Evolutionary conservation across 2,888 invertebrate species (phyloP).

Genomic region (Xestoiulus laeticollis): DNA sequence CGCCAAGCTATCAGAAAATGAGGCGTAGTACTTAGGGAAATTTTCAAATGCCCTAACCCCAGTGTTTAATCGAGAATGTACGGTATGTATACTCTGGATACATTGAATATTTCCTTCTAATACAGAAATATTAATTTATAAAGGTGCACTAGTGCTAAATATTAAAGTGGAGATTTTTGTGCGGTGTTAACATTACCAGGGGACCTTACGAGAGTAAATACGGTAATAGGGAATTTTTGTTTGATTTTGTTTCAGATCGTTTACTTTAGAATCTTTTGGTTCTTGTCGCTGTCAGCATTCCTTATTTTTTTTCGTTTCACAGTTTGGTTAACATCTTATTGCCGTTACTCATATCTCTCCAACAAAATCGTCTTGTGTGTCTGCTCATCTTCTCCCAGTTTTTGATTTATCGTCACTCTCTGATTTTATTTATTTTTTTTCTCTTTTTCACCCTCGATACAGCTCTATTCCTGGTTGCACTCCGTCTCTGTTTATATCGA

Average conservation of each 20-base stretch:
- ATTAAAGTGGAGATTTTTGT: too few relatives aligned
- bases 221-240: too few relatives aligned
- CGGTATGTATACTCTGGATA: too few relatives aligned
- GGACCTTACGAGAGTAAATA: too few relatives aligned
- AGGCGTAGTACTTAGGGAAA: too few relatives aligned
- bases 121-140: too few relatives aligned
- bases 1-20: too few relatives aligned
- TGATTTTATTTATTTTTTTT: constrained; percentile 40
- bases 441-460: constrained; percentile 32
- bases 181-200: too few relatives aligned
- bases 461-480: constrained; percentile 51
- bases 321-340: constrained; percentile 2
- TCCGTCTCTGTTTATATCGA: constrained; percentile 36
- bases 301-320: not conserved
- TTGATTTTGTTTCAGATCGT: constrained; percentile 13
- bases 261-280: not conserved
- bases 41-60: too few relatives aligned
- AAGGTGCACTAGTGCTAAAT: too few relatives aligned
- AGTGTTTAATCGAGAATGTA: too few relatives aligned
- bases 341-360: not conserved
- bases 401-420: not conserved
- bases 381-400: not conserved
- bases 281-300: not conserved
- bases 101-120: too few relatives aligned
- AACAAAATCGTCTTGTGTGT: constrained; percentile 25